Conservation (phyloP, 2,113 vertebrate genomes). For the Caretta caretta region DNA sequence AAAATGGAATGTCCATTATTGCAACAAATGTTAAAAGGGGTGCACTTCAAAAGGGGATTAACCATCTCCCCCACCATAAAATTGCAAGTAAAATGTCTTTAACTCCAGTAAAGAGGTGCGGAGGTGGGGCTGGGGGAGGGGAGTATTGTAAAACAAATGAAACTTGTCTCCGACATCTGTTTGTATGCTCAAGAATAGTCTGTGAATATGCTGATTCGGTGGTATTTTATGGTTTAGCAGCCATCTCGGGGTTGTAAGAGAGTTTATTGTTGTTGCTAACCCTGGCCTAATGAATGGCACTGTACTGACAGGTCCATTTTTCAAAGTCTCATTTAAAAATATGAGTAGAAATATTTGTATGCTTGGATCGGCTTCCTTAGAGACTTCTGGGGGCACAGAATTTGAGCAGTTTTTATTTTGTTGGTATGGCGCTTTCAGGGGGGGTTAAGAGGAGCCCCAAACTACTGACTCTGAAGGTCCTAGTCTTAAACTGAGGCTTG, state of each 20-base stretch:
- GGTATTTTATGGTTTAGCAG: rapidly evolving
- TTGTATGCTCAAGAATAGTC: background rate
- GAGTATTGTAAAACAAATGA: background rate
- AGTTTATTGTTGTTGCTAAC: rapidly evolving
- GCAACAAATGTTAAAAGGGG: background rate
- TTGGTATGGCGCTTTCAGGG: background rate
- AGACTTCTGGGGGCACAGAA: rapidly evolving
- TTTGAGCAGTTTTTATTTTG: background rate
- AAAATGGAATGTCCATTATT: background rate
- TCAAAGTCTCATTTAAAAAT: background rate
- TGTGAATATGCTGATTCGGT: rapidly evolving
- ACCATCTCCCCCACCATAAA: rapidly evolving
- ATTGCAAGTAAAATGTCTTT: background rate
- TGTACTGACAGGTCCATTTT: background rate
- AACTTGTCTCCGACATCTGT: background rate
- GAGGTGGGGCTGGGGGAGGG: too few species aligned
- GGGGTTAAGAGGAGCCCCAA: background rate
- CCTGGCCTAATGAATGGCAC: background rate
- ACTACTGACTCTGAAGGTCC: background rate
- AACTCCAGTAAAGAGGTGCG: background rate
- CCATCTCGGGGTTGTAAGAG: rapidly evolving
- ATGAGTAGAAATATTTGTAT: background rate
- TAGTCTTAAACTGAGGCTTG: rapidly evolving
- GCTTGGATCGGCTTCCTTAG: background rate
- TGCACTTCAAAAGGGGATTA: background rate